Percentiles rank a stretch among this genome's conserved stretches.
These are phyloP conservation scores for Lycia hirtaria DNA, from an alignment of 2,888 invertebrate species.

Conservation along the genomic window DNA sequence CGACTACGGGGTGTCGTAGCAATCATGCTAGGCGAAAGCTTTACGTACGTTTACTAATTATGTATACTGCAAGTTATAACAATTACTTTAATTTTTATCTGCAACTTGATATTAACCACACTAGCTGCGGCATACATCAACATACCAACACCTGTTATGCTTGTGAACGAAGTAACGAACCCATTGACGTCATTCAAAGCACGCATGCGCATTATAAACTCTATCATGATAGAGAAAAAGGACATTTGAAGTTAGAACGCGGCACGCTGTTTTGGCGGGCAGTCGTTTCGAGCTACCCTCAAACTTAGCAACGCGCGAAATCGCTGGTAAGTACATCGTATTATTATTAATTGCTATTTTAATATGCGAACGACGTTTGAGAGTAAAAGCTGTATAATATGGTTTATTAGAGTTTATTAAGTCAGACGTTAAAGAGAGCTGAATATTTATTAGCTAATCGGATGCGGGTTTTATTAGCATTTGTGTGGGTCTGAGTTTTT, in stretches of 20 bases:
- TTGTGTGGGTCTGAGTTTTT: constrained; percentile 8
- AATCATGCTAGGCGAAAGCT: background rate
- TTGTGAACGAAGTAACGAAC: constrained; percentile 80
- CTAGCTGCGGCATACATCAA: constrained; percentile 52
- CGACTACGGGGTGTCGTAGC: no score
- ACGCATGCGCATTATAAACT: constrained; percentile 62
- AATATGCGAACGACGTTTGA: constrained; percentile 28
- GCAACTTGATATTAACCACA: constrained; percentile 27
- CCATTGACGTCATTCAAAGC: constrained; percentile 79
- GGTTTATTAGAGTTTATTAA: constrained; percentile 9
- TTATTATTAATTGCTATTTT: constrained; percentile 36
- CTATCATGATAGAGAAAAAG: constrained; percentile 21
- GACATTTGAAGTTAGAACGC: constrained; percentile 56
- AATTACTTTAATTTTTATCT: constrained; percentile 12
- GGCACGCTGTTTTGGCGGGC: constrained; percentile 62
- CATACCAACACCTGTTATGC: constrained; percentile 75
- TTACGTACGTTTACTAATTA: no score
- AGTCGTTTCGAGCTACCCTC: constrained; percentile 52
- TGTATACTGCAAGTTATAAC: constrained; percentile 1
- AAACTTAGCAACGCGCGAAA: constrained; percentile 67
- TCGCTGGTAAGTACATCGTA: constrained; percentile 67
- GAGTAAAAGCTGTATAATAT: constrained; percentile 18
- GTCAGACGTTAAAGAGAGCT: background rate
- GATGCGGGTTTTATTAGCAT: background rate
- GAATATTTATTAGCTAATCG: constrained; percentile 5